Conservation (phyloP, 1,140 invertebrate species). For the Tetramorium simillimum region DNA sequence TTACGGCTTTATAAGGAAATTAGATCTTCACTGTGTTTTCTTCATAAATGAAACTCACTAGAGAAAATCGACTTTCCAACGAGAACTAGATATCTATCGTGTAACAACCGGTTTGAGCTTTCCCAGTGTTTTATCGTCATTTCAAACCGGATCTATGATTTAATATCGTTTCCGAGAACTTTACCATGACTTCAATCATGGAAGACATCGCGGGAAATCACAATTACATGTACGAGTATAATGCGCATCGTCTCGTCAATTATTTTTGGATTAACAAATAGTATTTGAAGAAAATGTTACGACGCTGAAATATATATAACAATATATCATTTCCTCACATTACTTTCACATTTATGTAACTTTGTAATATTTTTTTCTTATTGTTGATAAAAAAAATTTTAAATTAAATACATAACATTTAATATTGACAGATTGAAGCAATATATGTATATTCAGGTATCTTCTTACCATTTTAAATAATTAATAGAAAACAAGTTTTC, state of each 20-base stretch:
- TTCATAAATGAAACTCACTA: constrained; percentile 5
- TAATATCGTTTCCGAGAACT: constrained; percentile 53
- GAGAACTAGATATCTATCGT: constrained; percentile 24
- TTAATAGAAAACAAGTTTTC: background rate
- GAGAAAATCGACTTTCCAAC: constrained; percentile 52
- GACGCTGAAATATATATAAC: background rate
- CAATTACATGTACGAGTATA: background rate
- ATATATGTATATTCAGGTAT: background rate
- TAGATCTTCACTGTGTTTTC: background rate
- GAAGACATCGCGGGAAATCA: constrained; percentile 35
- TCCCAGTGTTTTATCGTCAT: constrained; percentile 48
- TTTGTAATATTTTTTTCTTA: background rate
- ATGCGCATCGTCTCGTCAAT: background rate
- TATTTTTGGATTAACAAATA: constrained; percentile 5
- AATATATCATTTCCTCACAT: background rate
- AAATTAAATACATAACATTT: background rate
- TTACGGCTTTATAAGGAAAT: background rate
- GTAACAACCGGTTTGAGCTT: constrained; percentile 51
- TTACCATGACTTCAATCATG: constrained; percentile 20
- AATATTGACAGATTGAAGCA: background rate
- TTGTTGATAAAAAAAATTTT: background rate
- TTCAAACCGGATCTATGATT: constrained; percentile 58
- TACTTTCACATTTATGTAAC: background rate
- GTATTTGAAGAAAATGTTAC: background rate
- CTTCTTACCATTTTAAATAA: background rate